These are phyloP conservation scores for Brachymystax lenok DNA, from an alignment of 2,797 vertebrate genomes.

Conservation along the genomic window DNA sequence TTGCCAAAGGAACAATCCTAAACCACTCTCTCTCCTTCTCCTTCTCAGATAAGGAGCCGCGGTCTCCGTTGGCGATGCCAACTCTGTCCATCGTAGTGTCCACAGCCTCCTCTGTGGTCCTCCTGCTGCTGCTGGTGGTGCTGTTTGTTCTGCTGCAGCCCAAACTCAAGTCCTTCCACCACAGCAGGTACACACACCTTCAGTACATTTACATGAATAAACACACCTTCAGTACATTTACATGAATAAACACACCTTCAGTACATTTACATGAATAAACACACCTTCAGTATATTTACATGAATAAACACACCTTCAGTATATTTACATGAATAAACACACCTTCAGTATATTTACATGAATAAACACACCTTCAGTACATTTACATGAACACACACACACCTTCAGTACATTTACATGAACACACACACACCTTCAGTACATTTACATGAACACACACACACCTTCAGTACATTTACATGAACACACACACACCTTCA, in stretches of 20 bases:
- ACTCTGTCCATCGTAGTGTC: conserved; percentile 92
- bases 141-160: conserved; percentile 96
- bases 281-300: too few species aligned
- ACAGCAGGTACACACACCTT: conserved; percentile 83
- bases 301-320: too few species aligned
- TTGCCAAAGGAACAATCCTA: neutral
- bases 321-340: too few species aligned
- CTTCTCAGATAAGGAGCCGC: conserved; percentile 85
- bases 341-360: too few species aligned
- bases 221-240: neutral
- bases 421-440: neutral
- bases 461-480: neutral
- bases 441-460: neutral
- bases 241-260: neutral
- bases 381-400: neutral
- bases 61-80: conserved; percentile 84
- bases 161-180: conserved; percentile 97
- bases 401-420: neutral
- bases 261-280: too few species aligned
- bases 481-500: neutral
- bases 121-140: conserved; percentile 94
- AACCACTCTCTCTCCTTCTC: conserved; percentile 14
- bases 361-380: too few species aligned
- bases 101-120: conserved; percentile 90
- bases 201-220: neutral